Base-by-base conservation (phyloP, 2,113 vertebrate genomes). In the Corvus cornix region DNA sequence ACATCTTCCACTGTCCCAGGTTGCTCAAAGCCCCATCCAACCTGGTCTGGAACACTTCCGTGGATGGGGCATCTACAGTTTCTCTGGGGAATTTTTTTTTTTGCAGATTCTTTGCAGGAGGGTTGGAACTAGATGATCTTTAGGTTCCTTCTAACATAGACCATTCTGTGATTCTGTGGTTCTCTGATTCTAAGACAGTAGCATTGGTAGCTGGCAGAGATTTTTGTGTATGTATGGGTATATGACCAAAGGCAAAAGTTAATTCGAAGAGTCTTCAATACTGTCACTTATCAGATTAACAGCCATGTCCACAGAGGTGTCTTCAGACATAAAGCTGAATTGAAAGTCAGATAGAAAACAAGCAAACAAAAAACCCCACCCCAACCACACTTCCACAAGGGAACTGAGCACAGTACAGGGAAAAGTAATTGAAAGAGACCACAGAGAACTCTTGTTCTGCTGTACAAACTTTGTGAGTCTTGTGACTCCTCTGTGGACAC, bases 211-310 rank as follows among this genome's bases (percentile, higher is more conserved):
- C 26, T 84, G 53, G 33, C n/a, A 60, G 30, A 91, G 14, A 18
- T 33, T 91, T 91, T 80, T 41, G n/a, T 39, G 39, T 79, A 0
- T 16, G 7, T 1, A 1, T 22, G 7, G 1, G 2, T n/a, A 8
- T 16, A 8, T 20, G 4, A 48, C 49, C 44, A 55, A 68, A 39
- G 16, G 16, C 62, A 63, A 35, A 90, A 73, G 63, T 70, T 37
- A 52, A 51, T 70, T 52, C 78, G 16, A 51, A 52, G 39, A 41
- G 16, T 60, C 24, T 68, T 75, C 26, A 33, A 21, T 56, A 24
- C 24, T 93, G 51, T 64, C 51, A 53, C 23, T 87, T 67, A 51
- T 3, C 58, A 67, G 27, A 59, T 27, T 51, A 87, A 52, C 9
- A 62, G 33, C 8, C 18, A 41, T 49, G 20, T 44, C 31, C 5